These are phyloP conservation scores for Cephalopachus bancanus DNA, from an alignment of 2,797 vertebrate species.

Conservation along the genomic window DNA sequence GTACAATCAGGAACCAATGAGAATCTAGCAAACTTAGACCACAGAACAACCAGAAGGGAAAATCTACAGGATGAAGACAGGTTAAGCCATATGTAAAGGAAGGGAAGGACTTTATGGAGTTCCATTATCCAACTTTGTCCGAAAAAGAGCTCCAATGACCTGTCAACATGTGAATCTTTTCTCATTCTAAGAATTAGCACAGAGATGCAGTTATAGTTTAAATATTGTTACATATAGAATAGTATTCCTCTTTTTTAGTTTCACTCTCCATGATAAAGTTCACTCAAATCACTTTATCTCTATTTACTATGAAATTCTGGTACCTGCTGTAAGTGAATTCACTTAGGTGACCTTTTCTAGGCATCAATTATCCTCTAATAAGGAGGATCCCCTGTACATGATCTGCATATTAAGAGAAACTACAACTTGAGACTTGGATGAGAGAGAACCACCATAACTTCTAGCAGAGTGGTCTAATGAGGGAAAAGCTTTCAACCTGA, in stretches of 20 bases:
- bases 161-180: neutral
- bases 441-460: neutral
- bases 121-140: neutral
- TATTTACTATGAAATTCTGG: conserved; percentile 63
- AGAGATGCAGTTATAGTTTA: conserved; percentile 28
- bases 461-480: neutral
- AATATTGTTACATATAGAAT: conserved; percentile 51
- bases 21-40: neutral
- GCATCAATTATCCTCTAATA: conserved; percentile 19
- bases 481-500: neutral
- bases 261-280: conserved; percentile 13
- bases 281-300: conserved; percentile 37
- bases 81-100: neutral
- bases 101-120: neutral
- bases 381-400: neutral
- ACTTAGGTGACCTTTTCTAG: conserved; percentile 65
- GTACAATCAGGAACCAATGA: neutral
- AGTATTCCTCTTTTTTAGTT: conserved; percentile 44
- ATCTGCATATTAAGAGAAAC: conserved; percentile 58
- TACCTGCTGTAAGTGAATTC: conserved; percentile 44
- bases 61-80: neutral
- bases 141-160: neutral
- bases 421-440: neutral
- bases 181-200: conserved; percentile 30
- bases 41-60: neutral